Conservation (phyloP, 2,888 invertebrate genomes). For the Lasioglossum zephyrum region DNA sequence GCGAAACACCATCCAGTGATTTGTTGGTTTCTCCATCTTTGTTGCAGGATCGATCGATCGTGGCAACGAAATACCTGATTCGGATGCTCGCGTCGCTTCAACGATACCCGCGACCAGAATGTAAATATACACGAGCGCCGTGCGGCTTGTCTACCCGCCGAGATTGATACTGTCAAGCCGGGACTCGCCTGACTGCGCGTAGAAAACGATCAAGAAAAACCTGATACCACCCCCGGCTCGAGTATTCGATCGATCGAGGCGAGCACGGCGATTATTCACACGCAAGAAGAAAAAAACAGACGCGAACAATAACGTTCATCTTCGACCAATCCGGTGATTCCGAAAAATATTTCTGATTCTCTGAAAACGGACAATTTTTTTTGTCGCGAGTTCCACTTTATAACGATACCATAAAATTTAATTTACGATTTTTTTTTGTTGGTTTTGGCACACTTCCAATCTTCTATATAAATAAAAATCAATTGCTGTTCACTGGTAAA, state of each 20-base stretch:
- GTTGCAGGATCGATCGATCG: constrained; percentile 75
- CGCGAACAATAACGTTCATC: not conserved
- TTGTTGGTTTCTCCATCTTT: constrained; percentile 26
- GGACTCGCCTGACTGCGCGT: not conserved
- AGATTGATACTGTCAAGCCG: constrained; percentile 7
- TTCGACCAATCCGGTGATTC: not conserved
- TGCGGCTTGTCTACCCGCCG: not conserved
- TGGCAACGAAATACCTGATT: constrained; percentile 79
- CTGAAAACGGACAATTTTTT: not conserved
- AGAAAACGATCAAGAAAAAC: not conserved
- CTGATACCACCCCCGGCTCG: not conserved
- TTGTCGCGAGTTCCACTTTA: not conserved
- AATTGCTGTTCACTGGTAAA: too few species aligned
- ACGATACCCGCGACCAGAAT: constrained; percentile 69
- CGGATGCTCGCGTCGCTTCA: constrained; percentile 62
- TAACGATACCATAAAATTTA: too few species aligned
- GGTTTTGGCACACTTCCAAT: too few species aligned
- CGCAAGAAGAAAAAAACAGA: not conserved
- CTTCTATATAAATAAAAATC: too few species aligned
- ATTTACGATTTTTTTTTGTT: too few species aligned
- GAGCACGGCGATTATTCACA: not conserved
- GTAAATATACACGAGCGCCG: constrained; percentile 67
- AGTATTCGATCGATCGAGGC: not conserved
- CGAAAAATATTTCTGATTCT: not conserved
- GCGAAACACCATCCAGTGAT: constrained; percentile 10